Conservation (phyloP, 2,113 vertebrate species). For the Ictalurus furcatus region DNA sequence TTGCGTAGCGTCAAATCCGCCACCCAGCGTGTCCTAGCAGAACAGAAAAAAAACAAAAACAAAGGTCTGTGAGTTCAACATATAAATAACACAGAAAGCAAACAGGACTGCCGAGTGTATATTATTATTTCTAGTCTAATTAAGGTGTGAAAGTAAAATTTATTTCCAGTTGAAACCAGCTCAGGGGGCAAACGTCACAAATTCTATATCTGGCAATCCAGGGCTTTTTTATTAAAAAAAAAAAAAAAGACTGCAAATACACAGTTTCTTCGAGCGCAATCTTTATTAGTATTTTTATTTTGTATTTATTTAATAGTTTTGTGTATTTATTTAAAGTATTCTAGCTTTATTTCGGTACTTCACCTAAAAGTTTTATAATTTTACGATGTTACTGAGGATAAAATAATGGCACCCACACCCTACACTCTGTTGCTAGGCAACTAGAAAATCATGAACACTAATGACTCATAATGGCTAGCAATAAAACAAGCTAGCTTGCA, state of each 20-base stretch:
- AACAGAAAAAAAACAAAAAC: neutral
- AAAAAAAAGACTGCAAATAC: too few species aligned
- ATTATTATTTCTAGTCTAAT: neutral
- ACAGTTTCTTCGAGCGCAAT: neutral
- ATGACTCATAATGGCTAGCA: neutral
- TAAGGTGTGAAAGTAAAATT: neutral
- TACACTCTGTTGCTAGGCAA: neutral
- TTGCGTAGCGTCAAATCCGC: constrained; percentile 94
- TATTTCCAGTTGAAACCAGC: neutral
- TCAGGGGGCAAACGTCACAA: neutral
- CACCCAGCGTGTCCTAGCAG: constrained; percentile 88
- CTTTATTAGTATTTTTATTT: too few species aligned
- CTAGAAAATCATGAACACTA: neutral
- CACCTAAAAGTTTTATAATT: neutral
- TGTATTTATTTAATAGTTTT: neutral
- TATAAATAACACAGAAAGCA: neutral
- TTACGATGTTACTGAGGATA: neutral
- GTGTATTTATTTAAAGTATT: neutral
- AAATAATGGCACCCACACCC: neutral
- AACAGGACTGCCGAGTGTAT: too few species aligned
- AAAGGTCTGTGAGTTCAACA: neutral
- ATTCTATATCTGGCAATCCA: neutral
- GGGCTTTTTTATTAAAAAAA: neutral
- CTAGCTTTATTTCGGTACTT: neutral
- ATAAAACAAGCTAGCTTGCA: neutral